Percentiles rank a stretch among this genome's conserved stretches.
phyloP scores from a whole-genome alignment of 2,113 vertebrate species.

The Paraplagusia blochii region DNA sequence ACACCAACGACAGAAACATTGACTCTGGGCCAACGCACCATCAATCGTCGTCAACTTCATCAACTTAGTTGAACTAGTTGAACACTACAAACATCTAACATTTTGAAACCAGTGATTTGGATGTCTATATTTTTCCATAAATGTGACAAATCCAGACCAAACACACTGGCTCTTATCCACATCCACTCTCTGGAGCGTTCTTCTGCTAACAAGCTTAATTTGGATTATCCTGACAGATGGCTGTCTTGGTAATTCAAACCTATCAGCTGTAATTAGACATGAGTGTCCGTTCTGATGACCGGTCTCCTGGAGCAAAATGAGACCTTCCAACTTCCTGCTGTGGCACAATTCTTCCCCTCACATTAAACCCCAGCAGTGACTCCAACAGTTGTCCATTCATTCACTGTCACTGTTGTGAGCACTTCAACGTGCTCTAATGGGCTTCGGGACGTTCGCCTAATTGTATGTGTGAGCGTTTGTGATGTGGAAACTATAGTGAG shows the following conservation, averaged over 20 bases:
- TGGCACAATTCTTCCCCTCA: conserved; percentile 28
- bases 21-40: too few species aligned
- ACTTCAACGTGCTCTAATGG: conserved; percentile 9
- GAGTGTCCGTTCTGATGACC: conserved; percentile 41
- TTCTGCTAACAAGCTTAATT: conserved; percentile 66
- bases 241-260: conserved; percentile 48
- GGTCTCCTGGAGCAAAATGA: conserved; percentile 43
- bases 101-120: too few species aligned
- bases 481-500: conserved; percentile 2
- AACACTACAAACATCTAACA: too few species aligned
- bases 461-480: not conserved
- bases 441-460: not conserved
- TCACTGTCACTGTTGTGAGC: conserved; percentile 14
- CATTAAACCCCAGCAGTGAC: conserved; percentile 17
- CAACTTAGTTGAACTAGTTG: too few species aligned
- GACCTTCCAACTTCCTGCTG: conserved; percentile 47
- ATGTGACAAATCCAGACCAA: conserved; percentile 39
- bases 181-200: conserved; percentile 49
- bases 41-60: too few species aligned
- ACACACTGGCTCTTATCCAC: conserved; percentile 21
- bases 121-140: conserved; percentile 32
- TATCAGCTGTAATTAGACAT: conserved; percentile 47
- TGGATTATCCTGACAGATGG: conserved; percentile 49
- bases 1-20: too few species aligned
- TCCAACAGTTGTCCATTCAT: conserved; percentile 37